Base-by-base conservation (phyloP, 2,113 vertebrate genomes). In the Grantiella picta region DNA sequence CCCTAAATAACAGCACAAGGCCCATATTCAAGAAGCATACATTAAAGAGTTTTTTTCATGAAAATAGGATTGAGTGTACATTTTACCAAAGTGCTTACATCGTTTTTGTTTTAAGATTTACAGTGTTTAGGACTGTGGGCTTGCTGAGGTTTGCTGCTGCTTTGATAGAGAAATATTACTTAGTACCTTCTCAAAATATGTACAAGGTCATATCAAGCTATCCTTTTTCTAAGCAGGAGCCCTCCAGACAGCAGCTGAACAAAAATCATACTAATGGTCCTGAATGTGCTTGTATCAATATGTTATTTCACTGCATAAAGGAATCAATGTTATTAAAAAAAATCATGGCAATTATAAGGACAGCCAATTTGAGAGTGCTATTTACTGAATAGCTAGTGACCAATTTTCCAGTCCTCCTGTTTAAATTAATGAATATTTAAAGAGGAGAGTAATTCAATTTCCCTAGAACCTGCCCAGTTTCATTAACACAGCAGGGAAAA, bases 391-490 rank as follows among this genome's bases (percentile, higher is more conserved):
- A 87, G 57, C 36, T 91, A 52, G 81, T 76, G 69, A 87, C 65
- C 70, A 95, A 54, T 91, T 96, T 92, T 89, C 81, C 65, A 52
- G 73, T 75, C 53, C 28, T 89, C 61, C 73, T 79, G 15, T 86
- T 86, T 84, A 94, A 92, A 94, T 94, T 92, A 94, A 89, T 91
- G 86, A 91, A 89, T 96, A 85, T 89, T 94, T 95, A 72, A 96
- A 79, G 65, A 86, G 44, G 24, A 82, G n/a, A 84, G 81, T 96
- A 95, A 95, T 92, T 92, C 57, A 77, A 92, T 95, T 96, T 95
- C 66, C 61, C 77, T 84, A 61, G 90, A 92, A 90, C 70, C 53
- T 85, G 61, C 73, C 77, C 29, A 3, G 38, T 65, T 94, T 94
- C 89, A 89, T 97, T 95, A 95, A 65, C 83, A 45, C 73, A 82